A percentile compares a stretch with the other conserved stretches of the same genome.
These are phyloP conservation scores for Xiphydria camelus DNA, from an alignment of 2,888 invertebrate species.

Conservation along the genomic window DNA sequence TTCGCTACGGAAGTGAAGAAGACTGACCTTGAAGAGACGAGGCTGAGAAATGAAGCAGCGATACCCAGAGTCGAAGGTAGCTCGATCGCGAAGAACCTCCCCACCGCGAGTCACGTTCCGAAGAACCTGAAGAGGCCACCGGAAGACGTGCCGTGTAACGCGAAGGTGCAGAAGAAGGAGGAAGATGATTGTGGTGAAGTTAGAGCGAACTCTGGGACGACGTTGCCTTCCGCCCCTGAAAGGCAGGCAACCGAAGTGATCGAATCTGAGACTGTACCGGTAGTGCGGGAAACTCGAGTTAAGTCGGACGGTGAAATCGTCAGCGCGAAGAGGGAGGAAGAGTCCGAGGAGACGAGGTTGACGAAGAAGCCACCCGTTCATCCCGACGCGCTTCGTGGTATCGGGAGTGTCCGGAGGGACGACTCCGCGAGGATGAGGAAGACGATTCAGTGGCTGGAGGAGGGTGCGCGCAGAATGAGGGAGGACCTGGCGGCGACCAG, in stretches of 20 bases:
- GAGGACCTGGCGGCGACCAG: slow-evolving; percentile 43
- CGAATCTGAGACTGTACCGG: not conserved
- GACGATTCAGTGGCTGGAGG: slow-evolving; percentile 47
- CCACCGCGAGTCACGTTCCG: not conserved
- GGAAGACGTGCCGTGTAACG: slow-evolving; percentile 1
- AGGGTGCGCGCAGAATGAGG: slow-evolving; percentile 38
- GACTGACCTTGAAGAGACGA: not conserved
- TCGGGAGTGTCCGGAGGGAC: slow-evolving; percentile 18
- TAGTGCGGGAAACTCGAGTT: not conserved
- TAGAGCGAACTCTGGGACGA: not conserved
- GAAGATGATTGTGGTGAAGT: not conserved
- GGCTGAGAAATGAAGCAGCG: not conserved
- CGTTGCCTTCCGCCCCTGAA: too few species aligned
- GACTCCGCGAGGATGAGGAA: slow-evolving; percentile 38
- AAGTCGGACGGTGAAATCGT: not conserved
- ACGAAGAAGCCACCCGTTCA: slow-evolving; percentile 20
- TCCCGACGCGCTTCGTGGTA: slow-evolving; percentile 17
- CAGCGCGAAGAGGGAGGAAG: not conserved
- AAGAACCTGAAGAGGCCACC: slow-evolving; percentile 4
- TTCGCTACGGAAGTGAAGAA: too few species aligned
- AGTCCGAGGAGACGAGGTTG: slow-evolving; percentile 5
- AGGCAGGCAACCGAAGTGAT: not conserved
- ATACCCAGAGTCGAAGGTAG: too few species aligned
- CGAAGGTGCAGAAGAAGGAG: slow-evolving; percentile 2
- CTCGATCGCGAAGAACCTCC: too few species aligned